Base-by-base conservation (phyloP, 2,113 vertebrate species). In the Megaceryle torquata region DNA sequence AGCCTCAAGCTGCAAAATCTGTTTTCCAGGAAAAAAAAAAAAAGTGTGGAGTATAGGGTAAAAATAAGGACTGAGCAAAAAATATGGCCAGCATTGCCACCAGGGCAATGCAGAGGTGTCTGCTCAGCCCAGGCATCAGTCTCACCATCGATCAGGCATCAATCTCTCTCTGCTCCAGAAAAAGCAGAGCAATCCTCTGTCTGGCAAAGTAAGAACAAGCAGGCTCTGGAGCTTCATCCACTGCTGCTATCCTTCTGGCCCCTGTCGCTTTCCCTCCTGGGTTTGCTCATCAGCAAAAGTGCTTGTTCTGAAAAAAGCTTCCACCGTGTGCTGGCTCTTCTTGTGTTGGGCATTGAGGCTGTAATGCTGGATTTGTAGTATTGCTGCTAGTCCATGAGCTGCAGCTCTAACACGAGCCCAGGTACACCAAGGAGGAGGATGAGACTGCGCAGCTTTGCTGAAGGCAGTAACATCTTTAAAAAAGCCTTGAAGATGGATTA, bases 391-490 rank as follows among this genome's bases (percentile, higher is more conserved):
- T n/a, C 74, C 14, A 1, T 4, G 75, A 35, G 53, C 21, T 48
- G 41, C 9, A 8, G 2, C 4, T 0, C 3, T 16, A 80, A 25
- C 33, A 2, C 0, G 29, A 78, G 67, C 54, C 51, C 85, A 72
- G 70, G 15, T 15, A 5, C 17, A 20, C 10, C 8, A 1, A 26
- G 31, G 41, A 39, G 59, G 57, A 51, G 56, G 5, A 24, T 9
- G 82, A 59, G 39, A 4, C 20, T 11, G 6, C 39, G 14, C 10
- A 13, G 51, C 53, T 35, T 63, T 65, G 64, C 80, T 54, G 84
- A 31, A 39, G 68, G 50, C 54, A 61, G 24, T 1, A 8, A 5
- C 4, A 1, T 9, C 41, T 41, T 11, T 41, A 19, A 11, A 15
- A 28, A 26, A 5, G 2, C 21, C 51, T 53, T 33, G 5, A 11